A percentile compares a stretch with the other conserved stretches of the same genome.
Evolutionary conservation across 2,888 invertebrate species (phyloP).

Genomic region (Hylaea fasciaria): DNA sequence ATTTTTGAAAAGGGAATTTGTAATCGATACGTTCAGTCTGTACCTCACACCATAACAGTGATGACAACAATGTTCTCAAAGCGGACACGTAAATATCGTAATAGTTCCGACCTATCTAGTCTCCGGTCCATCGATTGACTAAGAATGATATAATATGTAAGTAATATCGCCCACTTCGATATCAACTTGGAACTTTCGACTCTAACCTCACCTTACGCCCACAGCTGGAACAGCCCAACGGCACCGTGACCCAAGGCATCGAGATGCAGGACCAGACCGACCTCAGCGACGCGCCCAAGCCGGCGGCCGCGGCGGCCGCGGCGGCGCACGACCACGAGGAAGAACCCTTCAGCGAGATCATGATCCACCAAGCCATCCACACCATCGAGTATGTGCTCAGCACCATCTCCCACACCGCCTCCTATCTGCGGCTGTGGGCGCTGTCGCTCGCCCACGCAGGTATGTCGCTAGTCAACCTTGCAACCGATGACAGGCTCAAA

Average conservation of each 20-base stretch:
- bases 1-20: too few species aligned
- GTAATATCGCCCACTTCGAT: too few species aligned
- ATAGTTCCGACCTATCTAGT: too few species aligned
- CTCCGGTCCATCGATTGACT: too few species aligned
- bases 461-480: conserved; percentile 60
- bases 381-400: conserved; percentile 98
- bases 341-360: conserved; percentile 92
- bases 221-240: conserved; percentile 82
- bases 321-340: conserved; percentile 72
- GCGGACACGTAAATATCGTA: too few species aligned
- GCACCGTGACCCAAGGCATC: conserved; percentile 88
- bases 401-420: conserved; percentile 98
- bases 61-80: too few species aligned
- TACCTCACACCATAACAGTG: too few species aligned
- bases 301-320: conserved; percentile 44
- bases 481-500: too few species aligned
- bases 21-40: too few species aligned
- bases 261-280: conserved; percentile 85
- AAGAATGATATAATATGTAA: too few species aligned
- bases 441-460: conserved; percentile 97
- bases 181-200: too few species aligned
- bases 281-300: conserved; percentile 50
- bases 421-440: conserved; percentile 98
- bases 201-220: conserved; percentile 23
- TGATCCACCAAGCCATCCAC: conserved; percentile 97